These are phyloP conservation scores for Sitta carolinensis DNA, from an alignment of 2,797 vertebrate species.

Conservation along the genomic window DNA sequence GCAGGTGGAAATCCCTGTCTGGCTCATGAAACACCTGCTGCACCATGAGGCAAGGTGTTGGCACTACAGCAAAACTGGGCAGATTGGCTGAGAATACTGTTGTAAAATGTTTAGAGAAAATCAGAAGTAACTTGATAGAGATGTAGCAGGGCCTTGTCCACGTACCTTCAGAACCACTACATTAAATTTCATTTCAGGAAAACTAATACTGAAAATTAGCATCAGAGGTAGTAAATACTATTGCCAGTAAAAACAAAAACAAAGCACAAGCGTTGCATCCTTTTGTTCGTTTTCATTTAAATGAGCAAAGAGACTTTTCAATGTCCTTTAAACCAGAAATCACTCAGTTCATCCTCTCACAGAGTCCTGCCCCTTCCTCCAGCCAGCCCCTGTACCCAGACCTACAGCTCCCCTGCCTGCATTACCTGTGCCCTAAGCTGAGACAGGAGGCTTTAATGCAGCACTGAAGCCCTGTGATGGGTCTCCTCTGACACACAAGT, in stretches of 20 bases:
- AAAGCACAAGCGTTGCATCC: background rate
- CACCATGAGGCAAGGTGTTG: background rate
- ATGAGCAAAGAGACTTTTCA: background rate
- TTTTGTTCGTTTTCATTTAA: background rate
- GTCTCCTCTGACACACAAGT: background rate
- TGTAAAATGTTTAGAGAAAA: background rate
- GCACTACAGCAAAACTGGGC: background rate
- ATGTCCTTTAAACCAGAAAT: background rate
- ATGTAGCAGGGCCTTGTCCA: background rate
- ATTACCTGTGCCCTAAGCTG: background rate
- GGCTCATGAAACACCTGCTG: background rate
- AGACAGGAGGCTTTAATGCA: background rate
- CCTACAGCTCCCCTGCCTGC: background rate
- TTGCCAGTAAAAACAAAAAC: background rate
- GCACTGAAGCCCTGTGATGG: background rate
- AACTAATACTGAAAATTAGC: background rate
- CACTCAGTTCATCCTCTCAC: background rate
- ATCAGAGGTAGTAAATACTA: background rate
- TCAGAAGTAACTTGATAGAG: background rate
- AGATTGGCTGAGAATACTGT: background rate
- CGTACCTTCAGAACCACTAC: background rate
- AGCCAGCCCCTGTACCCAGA: background rate
- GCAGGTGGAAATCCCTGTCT: background rate
- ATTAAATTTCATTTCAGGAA: background rate
- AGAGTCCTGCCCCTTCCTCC: background rate